Evolutionary conservation across 2,797 vertebrate species (phyloP).

Genomic region (Mus minutoides): DNA sequence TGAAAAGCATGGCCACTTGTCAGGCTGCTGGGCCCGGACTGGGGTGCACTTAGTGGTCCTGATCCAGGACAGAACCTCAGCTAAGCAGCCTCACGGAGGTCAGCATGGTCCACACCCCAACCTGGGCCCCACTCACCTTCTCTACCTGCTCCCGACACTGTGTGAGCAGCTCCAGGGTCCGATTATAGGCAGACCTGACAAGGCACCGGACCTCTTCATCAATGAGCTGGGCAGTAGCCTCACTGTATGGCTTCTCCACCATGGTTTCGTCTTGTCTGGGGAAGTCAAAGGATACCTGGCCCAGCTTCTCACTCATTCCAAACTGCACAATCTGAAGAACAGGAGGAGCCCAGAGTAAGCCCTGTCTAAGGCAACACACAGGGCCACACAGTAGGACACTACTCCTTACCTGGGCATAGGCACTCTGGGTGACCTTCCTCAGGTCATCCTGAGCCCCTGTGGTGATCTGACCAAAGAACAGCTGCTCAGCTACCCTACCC

Average conservation of each 20-base stretch:
- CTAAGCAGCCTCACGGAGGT: neutral
- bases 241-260: slow-evolving; percentile 90
- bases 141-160: slow-evolving; percentile 88
- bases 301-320: slow-evolving; percentile 91
- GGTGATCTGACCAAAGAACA: slow-evolving; percentile 89
- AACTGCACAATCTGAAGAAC: slow-evolving; percentile 89
- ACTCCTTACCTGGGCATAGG: slow-evolving; percentile 89
- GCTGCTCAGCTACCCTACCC: slow-evolving; percentile 88
- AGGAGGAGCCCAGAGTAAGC: neutral
- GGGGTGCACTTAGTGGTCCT: neutral
- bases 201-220: slow-evolving; percentile 88
- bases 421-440: slow-evolving; percentile 89
- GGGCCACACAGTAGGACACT: neutral
- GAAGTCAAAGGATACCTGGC: slow-evolving; percentile 90
- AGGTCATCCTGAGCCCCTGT: slow-evolving; percentile 90
- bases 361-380: rapidly evolving
- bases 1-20: slow-evolving; percentile 51
- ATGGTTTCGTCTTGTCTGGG: slow-evolving; percentile 86
- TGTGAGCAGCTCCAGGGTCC: slow-evolving; percentile 85
- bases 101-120: neutral
- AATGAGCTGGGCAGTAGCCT: slow-evolving; percentile 89
- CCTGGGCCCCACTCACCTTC: slow-evolving; percentile 81
- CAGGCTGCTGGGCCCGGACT: neutral
- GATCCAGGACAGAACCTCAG: neutral
- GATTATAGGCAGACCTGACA: slow-evolving; percentile 83